Evolutionary conservation across 2,113 vertebrate genomes (phyloP).

Genomic region (Tragelaphus scriptus): DNA sequence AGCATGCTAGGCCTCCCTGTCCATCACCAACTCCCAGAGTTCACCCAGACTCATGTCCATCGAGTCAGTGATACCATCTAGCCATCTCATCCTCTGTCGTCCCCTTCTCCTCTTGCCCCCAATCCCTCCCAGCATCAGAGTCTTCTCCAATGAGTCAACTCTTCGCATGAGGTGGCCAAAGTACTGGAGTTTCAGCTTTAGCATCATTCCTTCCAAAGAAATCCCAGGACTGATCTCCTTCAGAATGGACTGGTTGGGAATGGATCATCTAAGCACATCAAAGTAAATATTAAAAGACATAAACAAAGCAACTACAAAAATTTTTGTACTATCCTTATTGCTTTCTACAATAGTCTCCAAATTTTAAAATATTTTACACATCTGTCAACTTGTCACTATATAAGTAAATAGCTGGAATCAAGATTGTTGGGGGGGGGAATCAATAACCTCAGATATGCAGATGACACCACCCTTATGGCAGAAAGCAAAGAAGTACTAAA

Average conservation of each 20-base stretch:
- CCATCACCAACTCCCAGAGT: too few relatives aligned
- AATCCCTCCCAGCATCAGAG: too few relatives aligned
- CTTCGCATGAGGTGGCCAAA: too few relatives aligned
- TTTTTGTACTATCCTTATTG: not conserved
- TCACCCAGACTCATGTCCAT: too few relatives aligned
- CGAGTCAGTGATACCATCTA: too few relatives aligned
- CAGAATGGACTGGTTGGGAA: not conserved
- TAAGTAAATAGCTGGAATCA: not conserved
- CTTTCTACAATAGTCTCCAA: not conserved
- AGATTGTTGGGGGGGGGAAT: not conserved
- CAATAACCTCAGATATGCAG: not conserved
- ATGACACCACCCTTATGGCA: not conserved
- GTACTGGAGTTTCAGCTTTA: too few relatives aligned
- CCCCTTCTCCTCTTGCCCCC: too few relatives aligned
- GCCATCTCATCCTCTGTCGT: too few relatives aligned
- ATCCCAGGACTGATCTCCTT: too few relatives aligned
- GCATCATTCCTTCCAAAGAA: too few relatives aligned
- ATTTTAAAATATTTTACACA: not conserved
- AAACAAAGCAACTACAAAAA: not conserved
- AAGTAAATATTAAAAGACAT: not conserved
- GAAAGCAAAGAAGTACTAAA: not conserved
- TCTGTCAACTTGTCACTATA: not conserved
- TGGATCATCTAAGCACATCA: not conserved
- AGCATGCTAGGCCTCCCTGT: too few relatives aligned
- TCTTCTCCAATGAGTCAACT: too few relatives aligned